Evolutionary conservation across 2,113 vertebrate species (phyloP).

Genomic region (Gopherus evgoodei): DNA sequence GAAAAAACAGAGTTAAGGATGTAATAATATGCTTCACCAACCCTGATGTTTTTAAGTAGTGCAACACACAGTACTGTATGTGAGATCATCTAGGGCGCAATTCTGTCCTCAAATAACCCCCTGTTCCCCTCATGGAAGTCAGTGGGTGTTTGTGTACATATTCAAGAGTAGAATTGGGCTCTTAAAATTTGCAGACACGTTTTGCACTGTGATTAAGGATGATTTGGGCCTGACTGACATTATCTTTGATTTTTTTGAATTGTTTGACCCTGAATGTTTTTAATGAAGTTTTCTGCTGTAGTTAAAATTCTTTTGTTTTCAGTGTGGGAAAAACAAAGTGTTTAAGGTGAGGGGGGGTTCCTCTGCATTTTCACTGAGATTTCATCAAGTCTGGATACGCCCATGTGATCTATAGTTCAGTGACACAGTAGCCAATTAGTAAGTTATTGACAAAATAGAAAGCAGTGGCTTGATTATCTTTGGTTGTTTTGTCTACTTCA

Average conservation of each 20-base stretch:
- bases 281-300: background rate
- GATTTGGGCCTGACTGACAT: constrained; percentile 45
- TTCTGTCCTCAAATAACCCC: constrained; percentile 38
- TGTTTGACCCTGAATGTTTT: background rate
- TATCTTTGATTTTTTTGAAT: constrained; percentile 11
- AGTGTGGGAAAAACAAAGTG: background rate
- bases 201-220: constrained; percentile 21
- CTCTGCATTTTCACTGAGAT: background rate
- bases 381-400: background rate
- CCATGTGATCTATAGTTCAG: constrained; percentile 36
- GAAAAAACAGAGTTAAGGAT: constrained; percentile 2
- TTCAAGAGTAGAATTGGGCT: constrained; percentile 53
- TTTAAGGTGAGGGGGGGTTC: background rate
- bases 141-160: constrained; percentile 6
- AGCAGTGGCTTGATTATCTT: background rate
- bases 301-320: constrained; percentile 31
- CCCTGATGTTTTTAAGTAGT: constrained; percentile 22
- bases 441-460: background rate
- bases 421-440: background rate
- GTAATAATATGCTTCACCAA: constrained; percentile 45
- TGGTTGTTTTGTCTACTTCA: background rate
- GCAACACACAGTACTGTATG: constrained; percentile 19
- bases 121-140: constrained; percentile 26
- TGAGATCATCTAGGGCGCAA: constrained; percentile 40
- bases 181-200: constrained; percentile 51